Evolutionary conservation across 2,888 invertebrate species (phyloP).

Genomic region (Anoncus sp.): DNA sequence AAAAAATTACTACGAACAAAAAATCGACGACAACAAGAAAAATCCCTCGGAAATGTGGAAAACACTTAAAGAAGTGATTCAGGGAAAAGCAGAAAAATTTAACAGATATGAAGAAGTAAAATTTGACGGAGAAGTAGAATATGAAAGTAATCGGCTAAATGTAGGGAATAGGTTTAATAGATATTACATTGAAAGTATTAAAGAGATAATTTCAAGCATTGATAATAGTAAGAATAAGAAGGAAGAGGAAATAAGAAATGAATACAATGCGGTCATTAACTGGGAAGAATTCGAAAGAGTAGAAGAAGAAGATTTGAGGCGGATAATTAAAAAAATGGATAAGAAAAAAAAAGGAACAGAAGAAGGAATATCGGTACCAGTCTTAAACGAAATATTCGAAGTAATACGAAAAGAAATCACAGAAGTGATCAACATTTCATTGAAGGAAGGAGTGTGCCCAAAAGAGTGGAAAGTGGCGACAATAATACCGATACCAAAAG

Average conservation of each 20-base stretch:
- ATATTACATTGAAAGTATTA: slow-evolving; percentile 17
- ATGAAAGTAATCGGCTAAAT: neutral
- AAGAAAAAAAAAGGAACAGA: neutral
- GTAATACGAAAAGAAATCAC: too few relatives aligned
- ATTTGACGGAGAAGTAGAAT: slow-evolving; percentile 16
- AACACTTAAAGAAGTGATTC: slow-evolving; percentile 29
- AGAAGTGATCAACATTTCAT: too few relatives aligned
- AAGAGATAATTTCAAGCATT: slow-evolving; percentile 3
- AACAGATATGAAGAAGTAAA: slow-evolving; percentile 1
- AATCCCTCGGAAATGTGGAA: slow-evolving; percentile 35
- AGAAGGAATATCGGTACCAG: too few relatives aligned
- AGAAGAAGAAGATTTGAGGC: neutral
- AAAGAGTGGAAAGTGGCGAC: too few relatives aligned
- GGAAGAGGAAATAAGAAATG: too few relatives aligned
- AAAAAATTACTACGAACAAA: slow-evolving; percentile 16
- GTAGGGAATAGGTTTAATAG: slow-evolving; percentile 60
- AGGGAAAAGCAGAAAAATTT: neutral
- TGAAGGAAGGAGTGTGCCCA: too few relatives aligned
- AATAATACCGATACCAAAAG: too few relatives aligned
- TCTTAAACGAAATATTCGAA: too few relatives aligned
- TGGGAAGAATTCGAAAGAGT: slow-evolving; percentile 9
- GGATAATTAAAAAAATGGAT: neutral
- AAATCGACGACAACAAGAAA: slow-evolving; percentile 14
- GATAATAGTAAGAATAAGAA: neutral
- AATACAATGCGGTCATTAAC: neutral